Evolutionary conservation across 2,888 invertebrate genomes (phyloP), one percentile per base, ranked within the genome.

Genomic region (Eubasilissa splendida): DNA sequence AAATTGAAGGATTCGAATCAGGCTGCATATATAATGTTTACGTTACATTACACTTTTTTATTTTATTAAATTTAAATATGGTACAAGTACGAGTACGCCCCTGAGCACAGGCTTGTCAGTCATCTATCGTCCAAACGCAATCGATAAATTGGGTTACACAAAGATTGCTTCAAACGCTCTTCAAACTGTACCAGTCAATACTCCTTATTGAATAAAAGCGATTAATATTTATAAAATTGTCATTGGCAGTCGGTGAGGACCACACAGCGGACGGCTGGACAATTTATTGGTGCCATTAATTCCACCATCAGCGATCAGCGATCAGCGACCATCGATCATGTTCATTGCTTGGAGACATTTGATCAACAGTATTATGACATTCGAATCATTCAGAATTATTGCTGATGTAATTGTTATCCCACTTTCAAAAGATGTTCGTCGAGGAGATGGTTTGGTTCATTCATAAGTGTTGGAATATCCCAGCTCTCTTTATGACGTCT

Each of bases 221-320:
- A 68, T 68, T 68, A 52, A 52, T 68, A n/a, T 68, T 68, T 68
- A 68, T 68, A 52, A 42, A 52, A 52, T 68, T 50, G 66, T 50
- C 66, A 68, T 68, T 68, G 66, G 50, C n/a, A 66, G 50, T 42
- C 4, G 9, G 1, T 9, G 7, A 68, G 66, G 42, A 50, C 66
- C 66, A 50, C 63, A 63, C 63, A 68, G 52, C 42, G 50, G 66
- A 52, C n/a, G 42, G 50, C 9, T n/a, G 9, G 7, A 12, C 11
- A 33, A 33, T 63, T 22, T 42, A n/a, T 14, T 68, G 42, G 52
- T 42, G 66, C 66, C 66, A 52, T 52, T 52, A 52, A 68, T 68
- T 42, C 66, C 42, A 52, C 14, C 4, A 42, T 42, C 42, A 2
- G 42, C 42, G 42, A 42, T 42, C 42, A 22, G 22, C 22, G 22